Evolutionary conservation across 2,888 invertebrate species (phyloP).

Genomic region (Zele albiditarsus): DNA sequence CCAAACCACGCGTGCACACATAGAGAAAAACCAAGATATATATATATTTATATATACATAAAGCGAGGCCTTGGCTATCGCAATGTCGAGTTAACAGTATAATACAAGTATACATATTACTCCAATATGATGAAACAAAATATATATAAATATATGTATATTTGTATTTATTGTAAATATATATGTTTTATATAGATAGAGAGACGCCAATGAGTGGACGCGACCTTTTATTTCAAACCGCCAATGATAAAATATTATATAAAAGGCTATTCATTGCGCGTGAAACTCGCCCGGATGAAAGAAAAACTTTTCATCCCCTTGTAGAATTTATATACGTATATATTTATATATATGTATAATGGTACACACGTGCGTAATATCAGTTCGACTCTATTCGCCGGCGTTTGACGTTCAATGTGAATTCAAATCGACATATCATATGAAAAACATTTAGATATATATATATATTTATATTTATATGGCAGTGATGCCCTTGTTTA

Average conservation of each 20-base stretch:
- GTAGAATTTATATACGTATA: background rate
- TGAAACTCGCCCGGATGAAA: constrained; percentile 27
- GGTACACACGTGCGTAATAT: background rate
- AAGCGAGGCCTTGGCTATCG: background rate
- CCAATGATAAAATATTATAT: constrained; percentile 59
- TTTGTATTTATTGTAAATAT: constrained; percentile 45
- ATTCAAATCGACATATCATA: constrained; percentile 10
- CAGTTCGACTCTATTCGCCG: background rate
- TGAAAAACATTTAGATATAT: constrained; percentile 3
- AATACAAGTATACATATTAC: no score
- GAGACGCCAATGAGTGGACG: constrained; percentile 33
- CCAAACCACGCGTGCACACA: constrained; percentile 41
- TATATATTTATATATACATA: constrained; percentile 8
- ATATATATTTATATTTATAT: background rate
- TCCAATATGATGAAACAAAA: background rate
- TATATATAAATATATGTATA: constrained; percentile 4
- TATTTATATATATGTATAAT: background rate
- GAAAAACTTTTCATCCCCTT: background rate
- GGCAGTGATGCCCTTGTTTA: background rate
- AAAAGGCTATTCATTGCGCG: constrained; percentile 62
- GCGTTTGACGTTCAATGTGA: background rate
- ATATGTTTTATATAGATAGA: constrained; percentile 6
- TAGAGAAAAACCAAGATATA: constrained; percentile 10
- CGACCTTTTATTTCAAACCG: constrained; percentile 52
- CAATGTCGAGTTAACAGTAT: background rate